Conservation (phyloP, 2,113 vertebrate genomes). For the Panthera tigris region DNA sequence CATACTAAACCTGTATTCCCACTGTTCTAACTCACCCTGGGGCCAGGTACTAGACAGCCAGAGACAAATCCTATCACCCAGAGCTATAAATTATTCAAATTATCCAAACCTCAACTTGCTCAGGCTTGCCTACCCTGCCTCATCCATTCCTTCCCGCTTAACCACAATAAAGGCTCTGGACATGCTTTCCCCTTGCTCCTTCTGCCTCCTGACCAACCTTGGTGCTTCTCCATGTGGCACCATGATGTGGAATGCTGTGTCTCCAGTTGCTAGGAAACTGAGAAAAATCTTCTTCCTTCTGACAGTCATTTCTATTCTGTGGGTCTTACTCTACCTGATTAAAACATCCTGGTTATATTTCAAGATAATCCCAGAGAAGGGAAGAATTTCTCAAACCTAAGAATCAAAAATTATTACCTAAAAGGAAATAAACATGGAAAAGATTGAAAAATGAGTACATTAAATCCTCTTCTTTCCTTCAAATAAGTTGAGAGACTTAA, state of each 20-base stretch:
- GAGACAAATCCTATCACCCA: background rate
- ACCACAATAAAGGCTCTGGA: background rate
- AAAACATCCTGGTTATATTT: background rate
- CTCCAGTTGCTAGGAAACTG: background rate
- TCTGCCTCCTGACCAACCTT: background rate
- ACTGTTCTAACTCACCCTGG: background rate
- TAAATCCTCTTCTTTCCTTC: constrained; percentile 1
- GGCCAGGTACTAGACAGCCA: background rate
- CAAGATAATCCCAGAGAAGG: background rate
- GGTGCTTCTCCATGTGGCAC: background rate
- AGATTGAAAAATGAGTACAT: background rate
- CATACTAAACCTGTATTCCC: background rate
- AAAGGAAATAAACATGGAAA: background rate
- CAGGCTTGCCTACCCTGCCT: background rate
- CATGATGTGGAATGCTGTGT: background rate
- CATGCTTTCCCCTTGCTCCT: background rate
- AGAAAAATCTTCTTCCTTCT: background rate
- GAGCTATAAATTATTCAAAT: background rate
- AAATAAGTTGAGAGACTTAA: background rate
- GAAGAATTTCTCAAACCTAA: background rate
- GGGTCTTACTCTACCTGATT: background rate
- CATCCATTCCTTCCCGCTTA: background rate
- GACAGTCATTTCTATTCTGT: background rate
- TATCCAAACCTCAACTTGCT: background rate
- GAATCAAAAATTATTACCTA: background rate